Base-by-base conservation (phyloP, 2,797 vertebrate species). In the Chelon auratus region DNA sequence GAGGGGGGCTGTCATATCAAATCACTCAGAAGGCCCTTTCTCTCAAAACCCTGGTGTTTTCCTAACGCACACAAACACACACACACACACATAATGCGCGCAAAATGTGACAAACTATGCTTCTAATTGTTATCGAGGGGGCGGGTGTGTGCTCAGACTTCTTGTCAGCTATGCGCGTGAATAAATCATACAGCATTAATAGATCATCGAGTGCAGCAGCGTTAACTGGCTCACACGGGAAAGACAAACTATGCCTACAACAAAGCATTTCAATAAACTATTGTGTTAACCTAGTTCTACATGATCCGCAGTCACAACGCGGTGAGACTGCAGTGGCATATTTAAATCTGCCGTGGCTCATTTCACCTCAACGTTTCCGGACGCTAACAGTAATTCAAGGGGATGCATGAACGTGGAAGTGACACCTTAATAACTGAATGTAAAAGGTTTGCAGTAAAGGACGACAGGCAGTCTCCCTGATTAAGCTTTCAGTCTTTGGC, bases 1-100 rank as follows among this genome's bases (percentile, higher is more conserved):
- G 80, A 82, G 68, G 75, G 37, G 75, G 75, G 72, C 85, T 67
- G 88, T 88, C 89, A 75, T 47, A 77, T 84, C 77, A 86, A 67
- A 91, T 91, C 79, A 69, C 18, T 80, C 67, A 59, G 18, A 62
- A 72, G 61, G 47, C 51, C 0, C 30, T 69, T 80, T 67, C 63
- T 56, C 51, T 47, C 60, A 73, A 74, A 80, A 75, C 72, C 78
- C 68, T 8, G 11, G 37, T 52, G 73, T 33, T 39, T 42, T 66
- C 52, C 2, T 0, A 43, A 54, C 0, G 47, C 1, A 66, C 17
- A 54, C 45, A 33, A 6, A 55, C 5, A 68, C 33, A 33, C 18
- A 45, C 26, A 15, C 45, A 22, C 30, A 51, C 26, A 68, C 60
- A 39, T 50, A 9, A n/a, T 9, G 26, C n/a, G 51, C 40, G 14